These are phyloP conservation scores for Deroplatys truncata DNA, from an alignment of 2,888 invertebrate species.

Conservation along the genomic window DNA sequence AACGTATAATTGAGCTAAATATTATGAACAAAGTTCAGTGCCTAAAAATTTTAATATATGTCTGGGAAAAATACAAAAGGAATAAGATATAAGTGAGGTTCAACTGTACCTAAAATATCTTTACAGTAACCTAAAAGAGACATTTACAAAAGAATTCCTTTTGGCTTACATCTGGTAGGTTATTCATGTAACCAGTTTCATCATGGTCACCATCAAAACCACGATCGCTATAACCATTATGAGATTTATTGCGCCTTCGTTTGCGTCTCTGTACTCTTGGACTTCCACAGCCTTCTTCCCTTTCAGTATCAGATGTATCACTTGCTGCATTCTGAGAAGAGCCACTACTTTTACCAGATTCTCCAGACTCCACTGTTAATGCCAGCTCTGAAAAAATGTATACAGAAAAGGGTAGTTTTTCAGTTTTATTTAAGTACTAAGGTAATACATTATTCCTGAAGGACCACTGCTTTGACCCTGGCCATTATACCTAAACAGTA, in stretches of 20 bases:
- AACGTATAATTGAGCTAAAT: too few species aligned
- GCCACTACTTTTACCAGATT: slow-evolving; percentile 46
- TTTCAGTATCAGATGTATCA: slow-evolving; percentile 64
- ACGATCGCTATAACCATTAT: slow-evolving; percentile 41
- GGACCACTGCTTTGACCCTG: too few species aligned
- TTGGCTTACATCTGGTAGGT: slow-evolving; percentile 70
- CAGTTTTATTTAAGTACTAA: too few species aligned
- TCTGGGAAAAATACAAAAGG: too few species aligned
- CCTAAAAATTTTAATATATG: too few species aligned
- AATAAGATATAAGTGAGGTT: too few species aligned
- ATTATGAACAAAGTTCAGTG: too few species aligned
- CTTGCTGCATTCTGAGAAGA: slow-evolving; percentile 43
- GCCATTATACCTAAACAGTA: too few species aligned
- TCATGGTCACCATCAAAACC: slow-evolving; percentile 51
- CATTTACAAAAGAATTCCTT: neutral
- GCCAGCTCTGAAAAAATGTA: slow-evolving; percentile 16
- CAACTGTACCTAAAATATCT: too few species aligned
- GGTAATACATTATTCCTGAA: too few species aligned
- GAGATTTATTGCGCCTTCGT: slow-evolving; percentile 48
- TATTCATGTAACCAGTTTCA: slow-evolving; percentile 78
- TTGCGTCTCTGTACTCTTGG: slow-evolving; percentile 72
- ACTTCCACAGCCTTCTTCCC: slow-evolving; percentile 71
- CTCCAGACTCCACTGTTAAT: slow-evolving; percentile 41
- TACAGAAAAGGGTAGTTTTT: too few species aligned
- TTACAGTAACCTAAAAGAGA: too few species aligned